These are phyloP conservation scores for Orussus abietinus DNA, from an alignment of 1,140 invertebrate species.

Conservation along the genomic window DNA sequence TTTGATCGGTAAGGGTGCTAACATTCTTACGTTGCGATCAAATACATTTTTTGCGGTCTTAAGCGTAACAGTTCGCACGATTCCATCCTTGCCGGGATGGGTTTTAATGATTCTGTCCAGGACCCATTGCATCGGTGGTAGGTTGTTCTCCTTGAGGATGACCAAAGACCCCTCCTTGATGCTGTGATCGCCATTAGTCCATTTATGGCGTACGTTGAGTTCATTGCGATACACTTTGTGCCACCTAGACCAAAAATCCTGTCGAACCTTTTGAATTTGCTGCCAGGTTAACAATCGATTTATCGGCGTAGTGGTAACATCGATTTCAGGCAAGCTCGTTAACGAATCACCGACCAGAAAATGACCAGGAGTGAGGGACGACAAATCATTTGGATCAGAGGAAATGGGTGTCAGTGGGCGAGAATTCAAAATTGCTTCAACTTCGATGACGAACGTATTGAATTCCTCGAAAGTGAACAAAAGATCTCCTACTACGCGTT, in stretches of 20 bases:
- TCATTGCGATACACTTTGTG: conserved; percentile 19
- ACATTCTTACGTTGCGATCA: conserved; percentile 9
- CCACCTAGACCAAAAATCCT: conserved; percentile 25
- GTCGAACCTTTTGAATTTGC: conserved; percentile 15
- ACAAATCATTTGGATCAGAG: no score
- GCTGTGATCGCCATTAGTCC: conserved; percentile 10
- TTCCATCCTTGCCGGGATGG: conserved; percentile 20
- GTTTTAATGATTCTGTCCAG: conserved; percentile 18
- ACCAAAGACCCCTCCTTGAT: conserved; percentile 27
- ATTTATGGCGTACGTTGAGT: conserved; percentile 19
- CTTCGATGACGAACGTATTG: conserved; percentile 4
- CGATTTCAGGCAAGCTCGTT: conserved; percentile 7
- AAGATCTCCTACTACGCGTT: background rate
- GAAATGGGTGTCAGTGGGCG: no score
- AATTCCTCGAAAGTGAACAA: background rate
- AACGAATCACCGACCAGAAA: no score
- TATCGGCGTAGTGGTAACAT: background rate
- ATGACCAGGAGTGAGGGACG: no score
- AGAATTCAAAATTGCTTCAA: conserved; percentile 15
- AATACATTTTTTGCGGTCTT: conserved; percentile 7
- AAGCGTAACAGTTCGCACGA: conserved; percentile 18
- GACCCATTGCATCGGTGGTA: conserved; percentile 20
- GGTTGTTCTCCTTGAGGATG: conserved; percentile 22
- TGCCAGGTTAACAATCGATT: conserved; percentile 19
- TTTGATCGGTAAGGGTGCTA: conserved; percentile 12